Conservation (phyloP, 2,113 vertebrate genomes). For the Scomber japonicus region DNA sequence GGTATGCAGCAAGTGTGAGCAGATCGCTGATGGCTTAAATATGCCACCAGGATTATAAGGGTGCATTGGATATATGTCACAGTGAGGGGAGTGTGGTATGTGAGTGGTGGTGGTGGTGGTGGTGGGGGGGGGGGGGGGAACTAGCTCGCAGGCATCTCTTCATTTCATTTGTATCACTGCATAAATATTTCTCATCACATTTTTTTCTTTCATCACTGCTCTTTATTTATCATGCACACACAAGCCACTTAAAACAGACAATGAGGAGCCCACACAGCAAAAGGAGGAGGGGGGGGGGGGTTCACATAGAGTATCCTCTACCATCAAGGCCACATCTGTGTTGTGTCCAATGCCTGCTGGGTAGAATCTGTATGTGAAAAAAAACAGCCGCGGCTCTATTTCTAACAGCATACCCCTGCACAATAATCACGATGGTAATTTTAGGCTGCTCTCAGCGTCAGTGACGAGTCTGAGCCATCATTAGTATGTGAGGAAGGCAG, state of each 20-base stretch:
- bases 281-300: not conserved
- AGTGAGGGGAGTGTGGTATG: too few relatives aligned
- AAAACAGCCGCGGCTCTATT: conserved; percentile 29
- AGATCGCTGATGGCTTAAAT: too few relatives aligned
- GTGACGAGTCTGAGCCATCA: conserved; percentile 52
- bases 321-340: conserved; percentile 30
- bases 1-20: too few relatives aligned
- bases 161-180: too few relatives aligned
- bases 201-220: too few relatives aligned
- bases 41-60: too few relatives aligned
- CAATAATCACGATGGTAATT: conserved; percentile 58
- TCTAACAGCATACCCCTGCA: conserved; percentile 26
- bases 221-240: too few relatives aligned
- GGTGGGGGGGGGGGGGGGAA: too few relatives aligned
- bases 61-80: too few relatives aligned
- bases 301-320: not conserved
- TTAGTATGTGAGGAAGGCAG: conserved; percentile 49
- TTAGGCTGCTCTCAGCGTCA: conserved; percentile 44
- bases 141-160: too few relatives aligned
- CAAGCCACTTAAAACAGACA: not conserved
- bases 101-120: too few relatives aligned
- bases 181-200: too few relatives aligned
- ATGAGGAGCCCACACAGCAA: not conserved
- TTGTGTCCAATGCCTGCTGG: conserved; percentile 15
- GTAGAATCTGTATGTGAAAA: conserved; percentile 19